Conservation (phyloP, 1,140 invertebrate species). For the Gryllus bimaculatus region DNA sequence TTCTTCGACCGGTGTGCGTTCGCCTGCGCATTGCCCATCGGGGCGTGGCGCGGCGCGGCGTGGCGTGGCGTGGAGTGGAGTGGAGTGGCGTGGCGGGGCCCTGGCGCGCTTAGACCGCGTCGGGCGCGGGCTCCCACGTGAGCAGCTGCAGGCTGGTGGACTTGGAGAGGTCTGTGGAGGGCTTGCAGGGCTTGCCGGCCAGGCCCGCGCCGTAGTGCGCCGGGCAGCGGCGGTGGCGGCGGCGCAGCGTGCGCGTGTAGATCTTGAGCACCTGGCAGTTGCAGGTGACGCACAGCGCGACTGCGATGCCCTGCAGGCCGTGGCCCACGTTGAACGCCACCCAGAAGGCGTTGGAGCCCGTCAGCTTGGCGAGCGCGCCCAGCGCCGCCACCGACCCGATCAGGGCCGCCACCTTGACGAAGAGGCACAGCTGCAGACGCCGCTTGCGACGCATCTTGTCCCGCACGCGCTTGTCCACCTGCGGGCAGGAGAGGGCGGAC, state of each 20-base stretch:
- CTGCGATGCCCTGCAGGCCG: slow-evolving; percentile 45
- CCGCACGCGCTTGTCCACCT: slow-evolving; percentile 43
- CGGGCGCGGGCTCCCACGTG: slow-evolving; percentile 37
- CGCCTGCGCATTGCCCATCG: no score
- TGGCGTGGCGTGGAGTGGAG: not conserved
- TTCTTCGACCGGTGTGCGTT: no score
- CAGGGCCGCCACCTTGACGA: slow-evolving; percentile 43
- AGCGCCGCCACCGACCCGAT: slow-evolving; percentile 14
- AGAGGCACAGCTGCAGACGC: slow-evolving; percentile 47
- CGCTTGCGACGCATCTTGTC: slow-evolving; percentile 49
- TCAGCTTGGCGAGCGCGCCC: slow-evolving; percentile 21
- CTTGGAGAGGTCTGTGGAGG: slow-evolving; percentile 37
- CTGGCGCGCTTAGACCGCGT: slow-evolving; percentile 37
- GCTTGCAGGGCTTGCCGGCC: slow-evolving; percentile 17
- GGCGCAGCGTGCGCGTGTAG: slow-evolving; percentile 33
- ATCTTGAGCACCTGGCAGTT: slow-evolving; percentile 50
- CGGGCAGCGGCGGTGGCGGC: slow-evolving; percentile 8
- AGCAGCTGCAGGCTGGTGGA: slow-evolving; percentile 44
- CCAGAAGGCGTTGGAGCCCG: slow-evolving; percentile 29
- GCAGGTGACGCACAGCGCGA: slow-evolving; percentile 52
- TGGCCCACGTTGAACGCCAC: slow-evolving; percentile 39
- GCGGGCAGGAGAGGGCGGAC: no score
- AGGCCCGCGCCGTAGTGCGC: slow-evolving; percentile 31
- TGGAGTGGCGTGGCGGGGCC: not conserved
- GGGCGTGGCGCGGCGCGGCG: no score